These are phyloP conservation scores for Drosophila arawakana DNA, from an alignment of 1,140 invertebrate genomes.

Conservation along the genomic window DNA sequence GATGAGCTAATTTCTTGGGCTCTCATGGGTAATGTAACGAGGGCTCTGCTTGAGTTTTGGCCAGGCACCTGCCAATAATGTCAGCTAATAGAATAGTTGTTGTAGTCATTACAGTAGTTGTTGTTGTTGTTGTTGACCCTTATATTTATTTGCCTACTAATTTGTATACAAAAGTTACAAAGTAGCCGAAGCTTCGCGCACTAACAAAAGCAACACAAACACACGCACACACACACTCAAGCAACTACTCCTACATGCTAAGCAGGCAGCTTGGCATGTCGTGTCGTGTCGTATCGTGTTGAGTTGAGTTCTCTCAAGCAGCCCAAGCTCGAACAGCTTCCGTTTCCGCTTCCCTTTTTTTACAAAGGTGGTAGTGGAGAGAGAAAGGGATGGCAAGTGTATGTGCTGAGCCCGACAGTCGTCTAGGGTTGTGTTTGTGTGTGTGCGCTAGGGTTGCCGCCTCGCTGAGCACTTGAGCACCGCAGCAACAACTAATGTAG, in stretches of 20 bases:
- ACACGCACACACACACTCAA: constrained; percentile 10
- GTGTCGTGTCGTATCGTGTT: constrained; percentile 34
- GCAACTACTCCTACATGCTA: not conserved
- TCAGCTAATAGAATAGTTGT: constrained; percentile 19
- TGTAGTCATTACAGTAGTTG: constrained; percentile 13
- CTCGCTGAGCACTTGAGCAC: constrained; percentile 66
- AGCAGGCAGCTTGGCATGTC: constrained; percentile 13
- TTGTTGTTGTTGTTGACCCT: constrained; percentile 55
- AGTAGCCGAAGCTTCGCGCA: constrained; percentile 25
- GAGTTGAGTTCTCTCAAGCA: constrained; percentile 44
- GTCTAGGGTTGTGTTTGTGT: not conserved
- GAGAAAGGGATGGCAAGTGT: constrained; percentile 12
- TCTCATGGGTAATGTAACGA: constrained; percentile 26
- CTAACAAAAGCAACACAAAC: constrained; percentile 22
- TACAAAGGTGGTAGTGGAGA: not conserved
- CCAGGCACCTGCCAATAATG: constrained; percentile 25
- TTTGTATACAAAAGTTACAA: constrained; percentile 67
- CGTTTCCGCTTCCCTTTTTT: constrained; percentile 63
- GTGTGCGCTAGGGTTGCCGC: constrained; percentile 54
- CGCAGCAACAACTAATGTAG: constrained; percentile 26
- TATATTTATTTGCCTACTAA: constrained; percentile 71
- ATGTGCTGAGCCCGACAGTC: constrained; percentile 12
- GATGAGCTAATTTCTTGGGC: not conserved
- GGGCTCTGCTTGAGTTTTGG: constrained; percentile 9
- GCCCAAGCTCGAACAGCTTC: constrained; percentile 71